phyloP scores from a whole-genome alignment of 2,888 invertebrate genomes.

The Metopia argyrocephala region DNA sequence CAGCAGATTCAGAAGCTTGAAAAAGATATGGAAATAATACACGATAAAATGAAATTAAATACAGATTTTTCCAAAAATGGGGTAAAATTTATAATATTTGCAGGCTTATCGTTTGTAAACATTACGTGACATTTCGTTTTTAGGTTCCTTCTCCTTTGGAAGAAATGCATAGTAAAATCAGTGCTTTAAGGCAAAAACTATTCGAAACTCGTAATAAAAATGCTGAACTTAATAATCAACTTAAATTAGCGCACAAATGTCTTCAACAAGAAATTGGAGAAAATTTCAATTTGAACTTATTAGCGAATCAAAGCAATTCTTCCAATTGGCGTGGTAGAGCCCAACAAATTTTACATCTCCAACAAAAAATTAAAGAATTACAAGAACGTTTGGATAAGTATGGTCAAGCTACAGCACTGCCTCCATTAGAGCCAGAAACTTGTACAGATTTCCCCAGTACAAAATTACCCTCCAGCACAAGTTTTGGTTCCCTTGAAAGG shows the following conservation, averaged over 20 bases:
- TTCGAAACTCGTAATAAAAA: slow-evolving; percentile 85
- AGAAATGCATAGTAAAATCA: slow-evolving; percentile 80
- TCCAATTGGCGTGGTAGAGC: slow-evolving; percentile 87
- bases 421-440: background rate
- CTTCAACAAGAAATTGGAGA: slow-evolving; percentile 88
- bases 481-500: slow-evolving; percentile 67
- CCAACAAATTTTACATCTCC: slow-evolving; percentile 85
- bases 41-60: slow-evolving; percentile 65
- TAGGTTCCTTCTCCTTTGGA: slow-evolving; percentile 73
- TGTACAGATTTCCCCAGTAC: background rate
- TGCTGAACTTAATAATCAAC: slow-evolving; percentile 84
- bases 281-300: slow-evolving; percentile 82
- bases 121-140: background rate
- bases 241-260: slow-evolving; percentile 86
- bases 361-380: slow-evolving; percentile 84
- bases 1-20: slow-evolving; percentile 69
- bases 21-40: slow-evolving; percentile 65
- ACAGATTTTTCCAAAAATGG: slow-evolving; percentile 57
- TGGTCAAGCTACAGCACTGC: slow-evolving; percentile 24
- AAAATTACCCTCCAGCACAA: slow-evolving; percentile 1
- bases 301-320: slow-evolving; percentile 81
- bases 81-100: slow-evolving; percentile 22
- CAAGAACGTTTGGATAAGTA: slow-evolving; percentile 80
- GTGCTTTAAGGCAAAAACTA: slow-evolving; percentile 80
- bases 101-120: background rate